Percentiles rank a stretch among this genome's conserved stretches.
These are phyloP conservation scores for Gopherus evgoodei DNA, from an alignment of 2,113 vertebrate genomes.

Conservation along the genomic window DNA sequence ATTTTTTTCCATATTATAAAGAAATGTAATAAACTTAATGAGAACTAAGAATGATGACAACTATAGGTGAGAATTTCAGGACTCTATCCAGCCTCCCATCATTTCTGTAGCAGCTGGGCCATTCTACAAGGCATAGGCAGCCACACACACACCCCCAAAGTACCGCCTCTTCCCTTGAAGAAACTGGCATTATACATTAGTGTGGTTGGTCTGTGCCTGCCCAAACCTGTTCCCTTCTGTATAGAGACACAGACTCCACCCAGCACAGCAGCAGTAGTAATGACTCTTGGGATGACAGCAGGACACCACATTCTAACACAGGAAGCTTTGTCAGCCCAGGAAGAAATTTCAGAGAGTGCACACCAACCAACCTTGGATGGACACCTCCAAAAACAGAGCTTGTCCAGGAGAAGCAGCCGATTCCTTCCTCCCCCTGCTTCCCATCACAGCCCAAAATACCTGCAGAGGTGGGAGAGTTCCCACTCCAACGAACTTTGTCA, in stretches of 20 bases:
- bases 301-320: not conserved
- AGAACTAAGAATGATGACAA: not conserved
- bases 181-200: not conserved
- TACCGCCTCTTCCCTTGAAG: not conserved
- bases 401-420: not conserved
- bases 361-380: not conserved
- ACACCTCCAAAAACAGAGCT: not conserved
- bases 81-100: not conserved
- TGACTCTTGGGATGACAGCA: not conserved
- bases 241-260: not conserved
- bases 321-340: not conserved
- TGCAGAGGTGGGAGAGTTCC: not conserved
- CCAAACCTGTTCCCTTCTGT: not conserved
- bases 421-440: not conserved
- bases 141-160: not conserved
- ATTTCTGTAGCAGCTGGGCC: not conserved
- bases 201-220: not conserved
- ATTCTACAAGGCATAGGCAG: not conserved
- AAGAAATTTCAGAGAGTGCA: not conserved
- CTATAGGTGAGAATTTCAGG: rapidly evolving
- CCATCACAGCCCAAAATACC: not conserved
- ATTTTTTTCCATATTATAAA: not conserved
- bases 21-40: not conserved
- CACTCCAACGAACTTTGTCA: rapidly evolving
- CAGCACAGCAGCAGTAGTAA: not conserved